Conservation (phyloP, 2,797 vertebrate species). For the Stomatorhinus walkeri region DNA sequence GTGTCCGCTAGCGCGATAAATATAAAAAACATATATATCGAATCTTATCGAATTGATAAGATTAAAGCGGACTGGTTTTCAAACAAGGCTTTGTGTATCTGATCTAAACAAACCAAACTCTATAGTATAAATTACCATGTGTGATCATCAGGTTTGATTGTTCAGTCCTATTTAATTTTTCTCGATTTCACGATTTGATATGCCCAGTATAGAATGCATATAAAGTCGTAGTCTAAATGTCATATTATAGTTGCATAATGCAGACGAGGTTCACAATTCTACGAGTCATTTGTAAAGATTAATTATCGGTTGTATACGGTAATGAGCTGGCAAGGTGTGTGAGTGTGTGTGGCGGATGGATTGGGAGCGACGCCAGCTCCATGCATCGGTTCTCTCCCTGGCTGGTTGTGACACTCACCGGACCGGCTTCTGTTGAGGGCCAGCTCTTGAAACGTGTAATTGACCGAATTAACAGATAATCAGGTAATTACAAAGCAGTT, state of each 20-base stretch:
- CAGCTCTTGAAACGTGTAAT: constrained; percentile 20
- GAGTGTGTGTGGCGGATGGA: not conserved
- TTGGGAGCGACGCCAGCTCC: constrained; percentile 18
- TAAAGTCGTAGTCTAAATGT: not conserved
- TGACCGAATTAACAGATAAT: constrained; percentile 26
- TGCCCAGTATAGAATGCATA: not conserved
- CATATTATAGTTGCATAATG: not conserved
- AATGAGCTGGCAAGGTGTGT: constrained; percentile 28
- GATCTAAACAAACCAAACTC: not conserved
- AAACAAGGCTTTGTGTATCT: not conserved
- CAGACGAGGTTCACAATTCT: not conserved
- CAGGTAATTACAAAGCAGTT: constrained; percentile 19
- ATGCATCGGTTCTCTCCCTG: constrained; percentile 11
- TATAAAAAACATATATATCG: not conserved
- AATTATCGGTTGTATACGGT: constrained; percentile 23
- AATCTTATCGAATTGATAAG: not conserved
- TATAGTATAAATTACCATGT: not conserved
- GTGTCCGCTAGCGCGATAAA: not conserved
- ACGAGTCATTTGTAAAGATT: constrained; percentile 17
- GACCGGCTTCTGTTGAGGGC: constrained; percentile 16
- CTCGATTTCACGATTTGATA: not conserved
- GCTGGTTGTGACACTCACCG: constrained; percentile 4
- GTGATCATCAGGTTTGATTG: not conserved
- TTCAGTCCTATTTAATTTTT: not conserved
- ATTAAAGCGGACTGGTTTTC: not conserved